phyloP scores from a whole-genome alignment of 2,888 invertebrate species.

The Mesorhabditis spiculigera region DNA sequence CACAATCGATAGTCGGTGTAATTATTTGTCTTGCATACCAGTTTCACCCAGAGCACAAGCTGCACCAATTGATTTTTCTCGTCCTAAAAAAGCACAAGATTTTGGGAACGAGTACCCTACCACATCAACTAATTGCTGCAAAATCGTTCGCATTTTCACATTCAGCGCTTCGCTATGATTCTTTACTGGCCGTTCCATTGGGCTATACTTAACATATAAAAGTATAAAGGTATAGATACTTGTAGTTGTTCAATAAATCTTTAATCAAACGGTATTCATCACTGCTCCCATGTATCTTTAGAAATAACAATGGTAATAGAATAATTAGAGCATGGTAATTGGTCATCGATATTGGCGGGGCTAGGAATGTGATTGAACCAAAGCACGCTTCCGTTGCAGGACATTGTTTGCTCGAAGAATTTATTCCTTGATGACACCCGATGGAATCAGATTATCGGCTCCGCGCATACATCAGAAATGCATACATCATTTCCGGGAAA shows the following conservation, averaged over 20 bases:
- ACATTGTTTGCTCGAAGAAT: too few species aligned
- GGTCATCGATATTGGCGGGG: too few species aligned
- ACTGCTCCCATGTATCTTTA: slow-evolving; percentile 17
- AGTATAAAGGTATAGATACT: slow-evolving; percentile 10
- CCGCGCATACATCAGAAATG: too few species aligned
- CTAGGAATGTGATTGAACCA: too few species aligned
- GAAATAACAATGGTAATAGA: background rate
- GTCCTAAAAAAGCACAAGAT: slow-evolving; percentile 70
- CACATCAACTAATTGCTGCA: slow-evolving; percentile 52
- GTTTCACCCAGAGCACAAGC: slow-evolving; percentile 92
- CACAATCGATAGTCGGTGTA: background rate
- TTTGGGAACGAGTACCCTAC: slow-evolving; percentile 14
- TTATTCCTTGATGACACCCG: too few species aligned
- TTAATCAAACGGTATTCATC: slow-evolving; percentile 36
- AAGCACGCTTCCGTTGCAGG: too few species aligned
- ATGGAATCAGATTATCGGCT: too few species aligned
- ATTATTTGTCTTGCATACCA: slow-evolving; percentile 71
- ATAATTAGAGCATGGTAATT: too few species aligned
- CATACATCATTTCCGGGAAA: too few species aligned
- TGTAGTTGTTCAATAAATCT: slow-evolving; percentile 32
- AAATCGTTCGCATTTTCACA: slow-evolving; percentile 40
- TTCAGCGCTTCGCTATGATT: slow-evolving; percentile 39
- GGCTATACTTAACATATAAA: slow-evolving; percentile 31
- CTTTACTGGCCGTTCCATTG: slow-evolving; percentile 45
- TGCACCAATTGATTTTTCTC: slow-evolving; percentile 94